Base-by-base conservation (phyloP, 2,113 vertebrate species). In the Pseudopodoces humilis region DNA sequence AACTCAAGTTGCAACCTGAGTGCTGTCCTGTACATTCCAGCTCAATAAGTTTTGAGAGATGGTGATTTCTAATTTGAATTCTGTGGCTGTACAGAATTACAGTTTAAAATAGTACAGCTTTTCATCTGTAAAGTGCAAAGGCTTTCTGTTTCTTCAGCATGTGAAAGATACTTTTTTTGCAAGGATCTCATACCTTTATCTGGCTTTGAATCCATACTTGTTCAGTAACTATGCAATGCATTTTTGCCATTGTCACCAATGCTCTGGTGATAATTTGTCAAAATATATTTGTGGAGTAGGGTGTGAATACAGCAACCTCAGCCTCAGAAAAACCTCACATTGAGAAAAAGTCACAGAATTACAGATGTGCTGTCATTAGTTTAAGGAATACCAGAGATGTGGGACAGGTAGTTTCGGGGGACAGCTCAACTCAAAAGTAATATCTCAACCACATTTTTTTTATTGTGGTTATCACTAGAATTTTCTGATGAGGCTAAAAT, bases 1-100 rank as follows among this genome's bases (percentile, higher is more conserved):
- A 80, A 86, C 44, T 88, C 70, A 93, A 88, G 88, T 90, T 94
- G 33, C 39, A 93, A 71, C 86, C 19, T 93, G 91, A 83, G 17
- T 28, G 8, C 52, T 92, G 55, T 68, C 47, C 39, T 86, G 21
- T 65, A 18, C 35, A 31, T 74, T 37, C 35, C 35, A 41, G 52
- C 35, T 65, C 4, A 19, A 35, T 53, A 10, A 1, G 27, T 88
- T 93, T 72, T 80, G 59, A 77, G 25, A 69, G 33, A 88, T 56
- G 21, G 11, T 60, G 33, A 76, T 78, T 92, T 88, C 84, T 56
- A 71, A 67, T 75, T 81, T 94, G 30, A 81, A 74, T 70, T 71
- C 39, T 41, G 13, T 56, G 15, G 7, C 35, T 84, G 19, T 86
- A 67, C 6, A 43, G 39, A 77, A 64, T 12, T 44, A 47, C 21